Percentiles rank a stretch among this genome's conserved stretches.
These are phyloP conservation scores for Phanerotoma sp. DNA, from an alignment of 2,888 invertebrate species.

Conservation along the genomic window DNA sequence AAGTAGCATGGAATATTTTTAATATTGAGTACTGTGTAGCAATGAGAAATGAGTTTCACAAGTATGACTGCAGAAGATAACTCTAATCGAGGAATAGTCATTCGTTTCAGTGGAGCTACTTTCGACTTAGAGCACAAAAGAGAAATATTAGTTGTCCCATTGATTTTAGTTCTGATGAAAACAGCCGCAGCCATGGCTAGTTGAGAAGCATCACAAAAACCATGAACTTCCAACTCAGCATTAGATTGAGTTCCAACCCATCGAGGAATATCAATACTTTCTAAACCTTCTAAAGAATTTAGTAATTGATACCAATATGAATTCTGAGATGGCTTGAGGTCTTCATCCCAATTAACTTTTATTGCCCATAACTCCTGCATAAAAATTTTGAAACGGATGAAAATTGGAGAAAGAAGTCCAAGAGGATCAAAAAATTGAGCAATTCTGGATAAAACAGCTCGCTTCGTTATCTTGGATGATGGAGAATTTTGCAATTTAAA, in stretches of 20 bases:
- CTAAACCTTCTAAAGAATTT: neutral
- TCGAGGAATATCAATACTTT: neutral
- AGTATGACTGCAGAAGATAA: conserved; percentile 18
- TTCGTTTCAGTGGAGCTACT: conserved; percentile 18
- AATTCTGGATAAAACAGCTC: neutral
- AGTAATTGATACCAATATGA: neutral
- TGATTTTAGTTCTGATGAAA: conserved; percentile 5
- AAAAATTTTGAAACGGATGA: neutral
- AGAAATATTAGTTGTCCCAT: neutral
- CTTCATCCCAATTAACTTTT: conserved; percentile 4
- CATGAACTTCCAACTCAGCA: conserved; percentile 20
- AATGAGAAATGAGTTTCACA: neutral
- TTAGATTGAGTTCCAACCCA: neutral
- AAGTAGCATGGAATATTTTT: neutral
- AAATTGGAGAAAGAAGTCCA: too few relatives aligned
- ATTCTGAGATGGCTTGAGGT: neutral
- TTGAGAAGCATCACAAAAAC: conserved; percentile 28
- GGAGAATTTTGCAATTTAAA: neutral
- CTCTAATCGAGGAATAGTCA: conserved; percentile 19
- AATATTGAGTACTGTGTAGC: neutral
- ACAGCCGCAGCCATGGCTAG: conserved; percentile 22
- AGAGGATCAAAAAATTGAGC: neutral
- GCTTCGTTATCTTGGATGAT: neutral
- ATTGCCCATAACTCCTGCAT: conserved; percentile 1
- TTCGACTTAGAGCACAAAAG: conserved; percentile 17